Conservation (phyloP, 2,113 vertebrate genomes). For the Anthoscopus minutus region DNA sequence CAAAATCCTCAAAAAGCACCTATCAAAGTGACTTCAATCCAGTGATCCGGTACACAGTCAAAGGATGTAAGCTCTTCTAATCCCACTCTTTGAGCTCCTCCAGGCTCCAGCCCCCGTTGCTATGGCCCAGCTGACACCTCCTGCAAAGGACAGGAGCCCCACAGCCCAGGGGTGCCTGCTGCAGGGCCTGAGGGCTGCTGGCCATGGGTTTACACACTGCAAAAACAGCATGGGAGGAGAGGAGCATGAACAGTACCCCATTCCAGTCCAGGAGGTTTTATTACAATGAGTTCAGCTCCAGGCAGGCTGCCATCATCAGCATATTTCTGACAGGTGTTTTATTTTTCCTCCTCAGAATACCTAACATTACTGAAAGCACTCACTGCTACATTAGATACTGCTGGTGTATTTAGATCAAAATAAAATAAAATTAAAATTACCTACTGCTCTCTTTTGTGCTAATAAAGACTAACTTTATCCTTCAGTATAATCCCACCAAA, state of each 20-base stretch:
- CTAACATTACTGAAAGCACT: background rate
- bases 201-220: constrained; percentile 37
- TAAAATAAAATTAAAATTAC: background rate
- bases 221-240: constrained; percentile 40
- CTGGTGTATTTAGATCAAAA: background rate
- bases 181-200: constrained; percentile 71
- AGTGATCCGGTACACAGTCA: constrained; percentile 72
- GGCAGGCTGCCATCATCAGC: constrained; percentile 35
- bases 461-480: constrained; percentile 21
- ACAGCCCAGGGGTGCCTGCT: constrained; percentile 23
- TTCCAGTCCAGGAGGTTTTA: constrained; percentile 43
- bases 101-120: constrained; percentile 56
- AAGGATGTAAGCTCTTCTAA: constrained; percentile 82
- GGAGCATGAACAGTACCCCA: background rate
- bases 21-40: constrained; percentile 72
- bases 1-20: constrained; percentile 65
- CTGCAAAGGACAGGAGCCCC: constrained; percentile 51
- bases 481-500: constrained; percentile 36
- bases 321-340: constrained; percentile 52
- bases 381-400: background rate
- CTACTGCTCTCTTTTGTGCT: background rate
- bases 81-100: constrained; percentile 71
- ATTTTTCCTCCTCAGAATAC: background rate
- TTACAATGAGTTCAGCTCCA: constrained; percentile 32
- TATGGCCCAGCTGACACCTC: constrained; percentile 57